Percentiles rank a stretch among this genome's conserved stretches.
phyloP scores from a whole-genome alignment of 2,113 vertebrate species.

The Oenanthe melanoleuca region DNA sequence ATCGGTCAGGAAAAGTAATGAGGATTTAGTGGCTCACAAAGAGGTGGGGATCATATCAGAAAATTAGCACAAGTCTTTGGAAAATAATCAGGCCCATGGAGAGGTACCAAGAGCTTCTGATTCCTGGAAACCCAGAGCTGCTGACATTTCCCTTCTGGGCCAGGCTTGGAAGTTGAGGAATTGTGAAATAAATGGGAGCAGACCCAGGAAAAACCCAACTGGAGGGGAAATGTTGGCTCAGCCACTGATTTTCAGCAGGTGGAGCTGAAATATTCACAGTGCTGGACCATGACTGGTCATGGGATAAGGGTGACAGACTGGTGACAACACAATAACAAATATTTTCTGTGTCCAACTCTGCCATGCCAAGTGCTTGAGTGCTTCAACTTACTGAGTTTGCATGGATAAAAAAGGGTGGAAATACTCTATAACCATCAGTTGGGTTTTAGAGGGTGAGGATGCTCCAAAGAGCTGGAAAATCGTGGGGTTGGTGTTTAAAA shows the following conservation, averaged over 20 bases:
- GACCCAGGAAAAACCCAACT: not conserved
- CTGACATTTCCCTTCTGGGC: not conserved
- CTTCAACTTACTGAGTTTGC: not conserved
- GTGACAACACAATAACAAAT: rapidly evolving
- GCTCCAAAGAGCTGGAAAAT: not conserved
- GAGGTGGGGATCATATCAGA: conserved; percentile 83
- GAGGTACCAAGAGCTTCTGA: conserved; percentile 43
- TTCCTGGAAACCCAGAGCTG: not conserved
- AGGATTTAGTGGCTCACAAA: conserved; percentile 82
- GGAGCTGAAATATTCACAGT: rapidly evolving
- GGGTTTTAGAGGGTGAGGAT: not conserved
- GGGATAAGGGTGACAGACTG: rapidly evolving
- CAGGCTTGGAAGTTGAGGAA: not conserved
- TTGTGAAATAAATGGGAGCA: not conserved
- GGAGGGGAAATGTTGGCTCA: not conserved
- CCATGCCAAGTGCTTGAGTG: not conserved
- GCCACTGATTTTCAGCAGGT: not conserved
- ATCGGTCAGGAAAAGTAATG: conserved; percentile 85
- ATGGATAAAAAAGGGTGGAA: not conserved
- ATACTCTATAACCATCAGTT: not conserved
- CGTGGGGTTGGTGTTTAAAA: not conserved
- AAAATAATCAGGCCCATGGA: conserved; percentile 77
- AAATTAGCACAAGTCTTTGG: conserved; percentile 81
- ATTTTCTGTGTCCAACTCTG: not conserved
- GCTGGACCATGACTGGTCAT: not conserved